Percentiles rank a stretch among this genome's conserved stretches.
Evolutionary conservation across 2,888 invertebrate species (phyloP).

Genomic region (Lapara coniferarum): DNA sequence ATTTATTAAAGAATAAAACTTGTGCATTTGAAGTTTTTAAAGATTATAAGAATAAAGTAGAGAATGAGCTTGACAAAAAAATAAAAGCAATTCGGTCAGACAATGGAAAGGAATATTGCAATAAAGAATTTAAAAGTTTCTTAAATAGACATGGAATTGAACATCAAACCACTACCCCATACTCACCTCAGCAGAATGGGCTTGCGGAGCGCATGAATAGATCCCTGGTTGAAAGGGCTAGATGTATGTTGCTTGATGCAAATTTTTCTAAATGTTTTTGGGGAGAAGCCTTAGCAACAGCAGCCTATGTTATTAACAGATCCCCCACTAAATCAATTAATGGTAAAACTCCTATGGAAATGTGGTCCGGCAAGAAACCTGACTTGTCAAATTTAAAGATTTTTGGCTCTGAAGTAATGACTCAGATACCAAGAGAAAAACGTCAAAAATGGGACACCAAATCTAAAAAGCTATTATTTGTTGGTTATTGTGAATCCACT

Average conservation of each 20-base stretch:
- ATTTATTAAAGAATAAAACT: not conserved
- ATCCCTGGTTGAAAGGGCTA: slow-evolving; percentile 10
- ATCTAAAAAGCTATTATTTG: not conserved
- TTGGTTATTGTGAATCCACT: not conserved
- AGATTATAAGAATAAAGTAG: slow-evolving; percentile 24
- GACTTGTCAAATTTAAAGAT: not conserved
- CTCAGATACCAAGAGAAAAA: not conserved
- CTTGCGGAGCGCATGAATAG: slow-evolving; percentile 1
- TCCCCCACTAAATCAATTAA: not conserved
- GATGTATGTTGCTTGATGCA: slow-evolving; percentile 5
- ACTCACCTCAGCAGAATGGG: not conserved
- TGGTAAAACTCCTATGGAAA: not conserved
- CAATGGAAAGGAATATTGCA: slow-evolving; percentile 33
- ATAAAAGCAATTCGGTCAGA: slow-evolving; percentile 31
- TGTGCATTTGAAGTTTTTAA: too few relatives aligned
- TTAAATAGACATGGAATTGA: not conserved
- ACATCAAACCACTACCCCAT: not conserved
- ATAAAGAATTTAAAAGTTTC: slow-evolving; percentile 6
- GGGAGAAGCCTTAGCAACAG: slow-evolving; percentile 24
- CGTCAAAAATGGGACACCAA: not conserved
- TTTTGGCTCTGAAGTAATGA: not conserved
- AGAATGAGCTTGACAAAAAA: slow-evolving; percentile 31
- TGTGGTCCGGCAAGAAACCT: not conserved
- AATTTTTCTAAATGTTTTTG: slow-evolving; percentile 26
- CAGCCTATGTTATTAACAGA: slow-evolving; percentile 23